Evolutionary conservation across 1,140 invertebrate genomes (phyloP).

Genomic region (Ptiloglossa arizonensis): DNA sequence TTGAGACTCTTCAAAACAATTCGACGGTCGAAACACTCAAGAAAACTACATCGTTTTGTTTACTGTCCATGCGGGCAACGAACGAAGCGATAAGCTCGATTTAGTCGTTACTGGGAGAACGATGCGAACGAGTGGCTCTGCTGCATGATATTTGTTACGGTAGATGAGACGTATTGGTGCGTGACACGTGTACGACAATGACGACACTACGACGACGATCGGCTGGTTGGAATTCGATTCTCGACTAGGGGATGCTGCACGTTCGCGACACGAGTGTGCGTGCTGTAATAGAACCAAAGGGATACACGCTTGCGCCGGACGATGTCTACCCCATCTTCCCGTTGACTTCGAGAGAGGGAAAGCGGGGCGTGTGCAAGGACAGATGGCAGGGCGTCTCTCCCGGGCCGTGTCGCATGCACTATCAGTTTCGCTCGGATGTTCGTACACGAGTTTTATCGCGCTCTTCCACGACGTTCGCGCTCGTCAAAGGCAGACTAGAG

Average conservation of each 20-base stretch:
- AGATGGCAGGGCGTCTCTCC: conserved; percentile 68
- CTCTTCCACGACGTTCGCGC: background rate
- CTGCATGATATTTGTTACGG: conserved; percentile 42
- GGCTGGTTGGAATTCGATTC: conserved; percentile 59
- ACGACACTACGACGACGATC: conserved; percentile 26
- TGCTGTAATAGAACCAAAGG: conserved; percentile 54
- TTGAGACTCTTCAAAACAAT: background rate
- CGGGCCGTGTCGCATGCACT: conserved; percentile 66
- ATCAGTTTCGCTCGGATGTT: conserved; percentile 65
- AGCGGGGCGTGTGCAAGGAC: conserved; percentile 63
- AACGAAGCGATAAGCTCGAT: conserved; percentile 36
- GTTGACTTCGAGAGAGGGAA: conserved; percentile 55
- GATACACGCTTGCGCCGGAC: conserved; percentile 64
- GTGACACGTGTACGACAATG: conserved; percentile 41
- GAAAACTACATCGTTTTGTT: conserved; percentile 24
- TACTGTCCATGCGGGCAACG: background rate
- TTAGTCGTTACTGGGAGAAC: conserved; percentile 17
- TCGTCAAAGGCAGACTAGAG: background rate
- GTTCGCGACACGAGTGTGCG: conserved; percentile 7
- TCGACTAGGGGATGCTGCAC: conserved; percentile 59
- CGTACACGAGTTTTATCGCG: conserved; percentile 57
- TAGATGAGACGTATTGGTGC: conserved; percentile 27
- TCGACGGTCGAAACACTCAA: conserved; percentile 3
- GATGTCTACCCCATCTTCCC: conserved; percentile 57
- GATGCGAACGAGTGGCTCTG: conserved; percentile 14